Base-by-base conservation (phyloP, 2,113 vertebrate species). In the Uria aalge region DNA sequence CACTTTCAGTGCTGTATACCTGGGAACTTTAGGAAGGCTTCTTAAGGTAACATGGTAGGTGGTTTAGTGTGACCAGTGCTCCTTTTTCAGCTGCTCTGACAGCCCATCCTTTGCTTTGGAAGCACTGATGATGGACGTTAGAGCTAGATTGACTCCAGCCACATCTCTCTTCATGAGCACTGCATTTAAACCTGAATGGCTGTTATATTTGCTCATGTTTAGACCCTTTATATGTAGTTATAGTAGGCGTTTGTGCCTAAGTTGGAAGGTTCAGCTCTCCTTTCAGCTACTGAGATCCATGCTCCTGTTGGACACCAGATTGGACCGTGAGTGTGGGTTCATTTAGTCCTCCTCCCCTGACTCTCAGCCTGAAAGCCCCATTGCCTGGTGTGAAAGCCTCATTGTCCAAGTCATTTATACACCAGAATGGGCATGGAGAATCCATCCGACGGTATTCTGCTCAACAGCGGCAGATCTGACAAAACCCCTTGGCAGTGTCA, bases 371-470 rank as follows among this genome's bases (percentile, higher is more conserved):
- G 90, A 97, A 96, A 96, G 45, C 63, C 27, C 43, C 69, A 60
- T 86, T 96, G 90, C 95, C 56, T 85, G 67, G 43, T 91, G 38
- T 95, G 91, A 94, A 97, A 97, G 86, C 57, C 50, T 92, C 62
- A 97, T 96, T 96, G 91, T 97, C 74, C 67, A 68, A 73, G 45
- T 79, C 9, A 88, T 96, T 97, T 95, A 94, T 69, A 88, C 95
- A 73, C 57, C 21, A 90, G 94, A 96, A 92, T 73, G 87, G 91
- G 81, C 97, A 95, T 97, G 96, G 95, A 97, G 94, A 97, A 96
- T 97, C 93, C 94, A 83, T 91, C 55, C 18, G 5, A 96, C 17
- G 71, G 91, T 91, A 87, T 85, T 92, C 93, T 91, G 89, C 91
- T 96, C 62, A 88, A 40, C 80, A 90, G 87, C 23, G 2, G 85